Base-by-base conservation (phyloP, 2,797 vertebrate genomes). In the Chromobotia macracanthus region DNA sequence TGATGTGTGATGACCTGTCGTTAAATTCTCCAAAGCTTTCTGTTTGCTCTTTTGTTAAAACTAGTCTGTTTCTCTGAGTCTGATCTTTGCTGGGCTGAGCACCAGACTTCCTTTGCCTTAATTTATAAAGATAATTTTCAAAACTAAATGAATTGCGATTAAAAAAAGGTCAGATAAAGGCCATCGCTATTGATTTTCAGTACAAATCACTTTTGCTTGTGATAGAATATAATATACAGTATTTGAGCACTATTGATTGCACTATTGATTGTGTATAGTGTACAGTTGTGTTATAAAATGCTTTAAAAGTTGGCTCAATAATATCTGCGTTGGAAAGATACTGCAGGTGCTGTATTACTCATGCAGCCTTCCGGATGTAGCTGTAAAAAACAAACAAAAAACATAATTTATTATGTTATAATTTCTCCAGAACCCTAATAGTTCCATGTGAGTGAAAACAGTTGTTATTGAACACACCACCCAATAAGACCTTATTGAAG, bases 401-500 rank as follows among this genome's bases (percentile, higher is more conserved):
- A n/a, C n/a, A n/a, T n/a, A n/a, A n/a, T n/a, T n/a, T n/a, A n/a
- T n/a, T n/a, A n/a, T 50, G 44, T 51, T 70, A 72, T 80, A 18
- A 72, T 84, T 75, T 72, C 48, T 72, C 46, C 77, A 64, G 31
- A 65, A 67, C 28, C 75, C 70, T 66, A 80, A 71, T 55, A 50
- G 3, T 67, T 51, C 71, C 79, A 85, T 86, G 84, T 80, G 51
- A 86, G 58, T 35, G 72, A 58, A 72, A 75, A 75, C 82, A 75
- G 73, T 88, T 85, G 76, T 81, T 80, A 68, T 75, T 60, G 79
- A 81, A 84, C 23, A 79, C 75, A 84, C 76, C 84, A 73, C 71
- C 48, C 85, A 86, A 86, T 68, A 65, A 31, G 67, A 19, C 71
- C 72, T 83, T 89, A 89, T 87, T 89, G 79, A 88, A 82, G 76